Evolutionary conservation across 2,113 vertebrate species (phyloP), one percentile per base, ranked within the genome.

Genomic region (Peromyscus leucopus): DNA sequence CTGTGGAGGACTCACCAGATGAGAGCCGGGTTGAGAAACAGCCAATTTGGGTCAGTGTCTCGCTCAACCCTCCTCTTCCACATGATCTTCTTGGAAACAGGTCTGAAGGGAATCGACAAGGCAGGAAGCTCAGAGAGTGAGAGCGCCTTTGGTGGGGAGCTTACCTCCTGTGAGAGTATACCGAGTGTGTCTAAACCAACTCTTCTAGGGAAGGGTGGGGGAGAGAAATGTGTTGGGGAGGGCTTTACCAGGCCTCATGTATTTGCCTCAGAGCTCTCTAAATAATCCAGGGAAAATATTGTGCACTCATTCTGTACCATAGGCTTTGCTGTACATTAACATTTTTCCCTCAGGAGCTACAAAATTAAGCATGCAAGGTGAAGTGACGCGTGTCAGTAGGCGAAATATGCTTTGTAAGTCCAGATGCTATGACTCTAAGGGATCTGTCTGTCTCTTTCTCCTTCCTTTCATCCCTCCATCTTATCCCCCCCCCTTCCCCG

Each of bases 1-100:
- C 12, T 78, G 59, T 6, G 82, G 33, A 94, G 82, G 96, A 96
- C 95, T 89, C 31, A 88, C 69, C 93, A 89, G 10, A 88, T n/a
- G 51, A 85, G 71, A 88, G 16, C 84, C 83, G 93, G 74, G 63
- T 95, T 96, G 65, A 89, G 83, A 88, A 76, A 65, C 9, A 74
- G 59, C 1, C 17, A 61, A 22, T 51, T 71, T 22, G 17, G 90
- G 21, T 85, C 59, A 79, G 12, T 24, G 6, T 74, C 55, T 75
- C 22, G 9, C 17, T 36, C 42, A 90, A 71, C 4, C 51, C 51
- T 82, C 82, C 78, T 95, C 67, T 19, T 93, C 88, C 46, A 90
- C 4, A 7, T 85, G 59, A 82, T 5, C 12, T 48, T 93, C 46
- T 95, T 75, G 28, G n/a, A 96, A 84, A 72, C 24, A 61, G 48